These are phyloP conservation scores for Diploscapter pachys DNA, from an alignment of 1,140 invertebrate genomes.

Conservation along the genomic window DNA sequence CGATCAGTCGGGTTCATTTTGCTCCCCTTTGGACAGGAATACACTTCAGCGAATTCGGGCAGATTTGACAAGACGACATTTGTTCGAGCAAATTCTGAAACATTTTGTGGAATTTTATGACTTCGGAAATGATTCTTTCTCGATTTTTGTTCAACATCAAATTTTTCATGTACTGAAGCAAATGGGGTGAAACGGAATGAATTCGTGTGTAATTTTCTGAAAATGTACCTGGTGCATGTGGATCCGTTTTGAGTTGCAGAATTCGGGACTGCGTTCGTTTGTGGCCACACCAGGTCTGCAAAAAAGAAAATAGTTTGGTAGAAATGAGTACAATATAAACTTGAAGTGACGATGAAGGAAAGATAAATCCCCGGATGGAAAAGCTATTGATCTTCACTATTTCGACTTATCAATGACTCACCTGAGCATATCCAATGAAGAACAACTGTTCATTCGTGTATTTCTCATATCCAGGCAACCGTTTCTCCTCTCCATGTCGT, in stretches of 20 bases:
- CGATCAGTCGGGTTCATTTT: conserved; percentile 78
- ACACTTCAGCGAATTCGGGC: conserved; percentile 76
- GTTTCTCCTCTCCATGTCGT: conserved; percentile 48
- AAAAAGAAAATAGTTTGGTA: background rate
- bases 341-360: background rate
- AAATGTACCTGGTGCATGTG: conserved; percentile 68
- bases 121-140: background rate
- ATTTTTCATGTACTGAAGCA: background rate
- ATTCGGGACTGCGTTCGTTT: conserved; percentile 30
- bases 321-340: background rate
- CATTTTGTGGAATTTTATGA: conserved; percentile 57
- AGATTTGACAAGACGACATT: conserved; percentile 79
- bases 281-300: conserved; percentile 43
- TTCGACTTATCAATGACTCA: conserved; percentile 29
- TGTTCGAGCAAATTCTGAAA: conserved; percentile 66
- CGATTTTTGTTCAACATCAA: background rate
- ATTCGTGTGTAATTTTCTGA: background rate
- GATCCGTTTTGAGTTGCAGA: conserved; percentile 71
- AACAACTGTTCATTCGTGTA: conserved; percentile 59
- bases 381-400: background rate
- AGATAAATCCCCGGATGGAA: background rate
- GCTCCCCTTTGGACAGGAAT: conserved; percentile 72
- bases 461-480: conserved; percentile 55
- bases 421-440: conserved; percentile 61
- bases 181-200: background rate